A percentile compares a stretch with the other conserved stretches of the same genome.
phyloP scores from a whole-genome alignment of 1,140 invertebrate species.

The Dendrolimus punctatus region DNA sequence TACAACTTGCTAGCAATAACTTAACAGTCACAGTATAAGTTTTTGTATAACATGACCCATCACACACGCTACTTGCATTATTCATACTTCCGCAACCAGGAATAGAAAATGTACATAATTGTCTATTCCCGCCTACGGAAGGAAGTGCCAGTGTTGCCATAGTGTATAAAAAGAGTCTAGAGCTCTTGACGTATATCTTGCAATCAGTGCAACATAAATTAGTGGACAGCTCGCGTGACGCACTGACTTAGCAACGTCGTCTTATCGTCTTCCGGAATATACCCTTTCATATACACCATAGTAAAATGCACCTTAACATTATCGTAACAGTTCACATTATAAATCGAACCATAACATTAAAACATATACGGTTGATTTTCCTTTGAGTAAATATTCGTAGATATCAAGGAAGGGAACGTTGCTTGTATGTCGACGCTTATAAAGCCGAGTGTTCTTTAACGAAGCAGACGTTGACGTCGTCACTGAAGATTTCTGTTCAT shows the following conservation, averaged over 20 bases:
- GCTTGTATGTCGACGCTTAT: conserved; percentile 66
- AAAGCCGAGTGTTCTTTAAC: conserved; percentile 69
- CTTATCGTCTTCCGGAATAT: conserved; percentile 63
- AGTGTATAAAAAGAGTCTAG: conserved; percentile 29
- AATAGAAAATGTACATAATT: too few species aligned
- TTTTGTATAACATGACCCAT: too few species aligned
- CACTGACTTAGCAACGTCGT: conserved; percentile 56
- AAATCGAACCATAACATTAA: conserved; percentile 41
- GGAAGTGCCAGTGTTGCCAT: not conserved
- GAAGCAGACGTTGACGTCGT: conserved; percentile 62
- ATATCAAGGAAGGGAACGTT: conserved; percentile 55
- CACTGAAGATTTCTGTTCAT: conserved; percentile 41
- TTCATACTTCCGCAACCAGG: too few species aligned
- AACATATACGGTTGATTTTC: conserved; percentile 26
- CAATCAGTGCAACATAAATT: conserved; percentile 29
- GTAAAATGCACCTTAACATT: conserved; percentile 36
- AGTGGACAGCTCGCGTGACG: conserved; percentile 62
- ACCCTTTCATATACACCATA: conserved; percentile 21
- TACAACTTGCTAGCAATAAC: too few species aligned
- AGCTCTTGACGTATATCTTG: too few species aligned
- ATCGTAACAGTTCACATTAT: conserved; percentile 38
- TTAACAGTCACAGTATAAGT: too few species aligned
- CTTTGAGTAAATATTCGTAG: conserved; percentile 19
- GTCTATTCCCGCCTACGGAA: too few species aligned
- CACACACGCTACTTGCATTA: too few species aligned